Evolutionary conservation across 2,888 invertebrate species (phyloP).

Genomic region (Steinernema scapterisci): DNA sequence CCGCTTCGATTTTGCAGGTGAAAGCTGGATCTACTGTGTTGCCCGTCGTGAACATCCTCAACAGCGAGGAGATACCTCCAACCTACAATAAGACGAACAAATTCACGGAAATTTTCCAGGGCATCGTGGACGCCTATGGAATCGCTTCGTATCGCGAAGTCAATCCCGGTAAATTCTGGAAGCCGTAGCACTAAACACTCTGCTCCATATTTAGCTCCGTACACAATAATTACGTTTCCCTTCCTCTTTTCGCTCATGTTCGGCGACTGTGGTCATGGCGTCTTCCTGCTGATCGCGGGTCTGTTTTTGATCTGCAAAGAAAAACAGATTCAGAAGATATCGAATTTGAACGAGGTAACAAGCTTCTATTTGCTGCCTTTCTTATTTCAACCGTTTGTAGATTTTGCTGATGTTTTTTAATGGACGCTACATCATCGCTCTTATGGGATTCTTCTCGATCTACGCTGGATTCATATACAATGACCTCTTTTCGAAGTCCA

Average conservation of each 20-base stretch:
- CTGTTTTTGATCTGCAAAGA: conserved; percentile 92
- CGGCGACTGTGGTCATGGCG: conserved; percentile 92
- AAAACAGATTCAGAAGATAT: conserved; percentile 75
- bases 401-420: conserved; percentile 81
- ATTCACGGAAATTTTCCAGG: conserved; percentile 92
- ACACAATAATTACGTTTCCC: conserved; percentile 94
- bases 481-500: conserved; percentile 90
- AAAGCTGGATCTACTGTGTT: conserved; percentile 88
- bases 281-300: conserved; percentile 86
- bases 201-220: conserved; percentile 76
- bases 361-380: not conserved
- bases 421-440: conserved; percentile 92
- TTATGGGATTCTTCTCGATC: conserved; percentile 97
- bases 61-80: conserved; percentile 84
- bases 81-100: conserved; percentile 95
- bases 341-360: conserved; percentile 60
- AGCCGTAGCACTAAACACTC: not conserved
- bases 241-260: conserved; percentile 98
- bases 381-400: not conserved
- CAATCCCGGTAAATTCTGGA: conserved; percentile 79
- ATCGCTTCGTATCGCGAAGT: conserved; percentile 93
- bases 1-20: conserved; percentile 71
- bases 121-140: conserved; percentile 92
- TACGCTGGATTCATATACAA: conserved; percentile 97
- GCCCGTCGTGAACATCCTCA: conserved; percentile 92